Conservation (phyloP, 2,888 invertebrate species). For the Erebia palarica region DNA sequence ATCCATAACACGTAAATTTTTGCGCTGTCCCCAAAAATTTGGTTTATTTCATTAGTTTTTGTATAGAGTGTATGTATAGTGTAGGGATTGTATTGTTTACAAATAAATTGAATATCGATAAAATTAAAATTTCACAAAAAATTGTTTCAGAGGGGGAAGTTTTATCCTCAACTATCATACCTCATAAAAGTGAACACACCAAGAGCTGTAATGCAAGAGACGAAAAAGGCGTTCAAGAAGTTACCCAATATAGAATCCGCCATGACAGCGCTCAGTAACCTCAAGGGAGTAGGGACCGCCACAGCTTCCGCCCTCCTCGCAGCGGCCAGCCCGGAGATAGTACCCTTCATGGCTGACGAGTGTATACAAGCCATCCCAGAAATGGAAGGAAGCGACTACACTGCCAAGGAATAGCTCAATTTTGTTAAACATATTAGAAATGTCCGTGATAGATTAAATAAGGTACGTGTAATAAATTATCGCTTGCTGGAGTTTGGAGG, state of each 20-base stretch:
- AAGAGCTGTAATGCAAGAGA: conserved; percentile 94
- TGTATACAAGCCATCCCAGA: conserved; percentile 97
- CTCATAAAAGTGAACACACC: conserved; percentile 97
- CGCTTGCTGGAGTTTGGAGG: too few relatives aligned
- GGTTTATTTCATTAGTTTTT: too few relatives aligned
- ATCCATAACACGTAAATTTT: too few relatives aligned
- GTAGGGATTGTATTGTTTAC: too few relatives aligned
- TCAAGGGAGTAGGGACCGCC: conserved; percentile 97
- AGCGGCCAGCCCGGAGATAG: conserved; percentile 94
- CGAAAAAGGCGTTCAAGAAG: conserved; percentile 96
- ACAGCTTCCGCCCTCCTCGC: conserved; percentile 94
- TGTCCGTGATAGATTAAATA: conserved; percentile 93
- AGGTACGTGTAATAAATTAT: conserved; percentile 71
- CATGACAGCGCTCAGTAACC: conserved; percentile 94
- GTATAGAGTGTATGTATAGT: too few relatives aligned
- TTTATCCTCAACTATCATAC: conserved; percentile 95
- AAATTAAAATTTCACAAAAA: too few relatives aligned
- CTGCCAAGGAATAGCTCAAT: conserved; percentile 97
- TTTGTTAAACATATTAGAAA: conserved; percentile 94
- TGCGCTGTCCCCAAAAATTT: too few relatives aligned
- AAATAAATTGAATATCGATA: too few relatives aligned
- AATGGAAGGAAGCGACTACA: conserved; percentile 97
- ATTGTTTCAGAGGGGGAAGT: conserved; percentile 91
- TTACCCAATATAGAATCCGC: conserved; percentile 95
- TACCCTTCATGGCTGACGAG: conserved; percentile 99